A percentile compares a stretch with the other conserved stretches of the same genome.
phyloP scores from a whole-genome alignment of 1,140 invertebrate species.

The Drosophila pandora region DNA sequence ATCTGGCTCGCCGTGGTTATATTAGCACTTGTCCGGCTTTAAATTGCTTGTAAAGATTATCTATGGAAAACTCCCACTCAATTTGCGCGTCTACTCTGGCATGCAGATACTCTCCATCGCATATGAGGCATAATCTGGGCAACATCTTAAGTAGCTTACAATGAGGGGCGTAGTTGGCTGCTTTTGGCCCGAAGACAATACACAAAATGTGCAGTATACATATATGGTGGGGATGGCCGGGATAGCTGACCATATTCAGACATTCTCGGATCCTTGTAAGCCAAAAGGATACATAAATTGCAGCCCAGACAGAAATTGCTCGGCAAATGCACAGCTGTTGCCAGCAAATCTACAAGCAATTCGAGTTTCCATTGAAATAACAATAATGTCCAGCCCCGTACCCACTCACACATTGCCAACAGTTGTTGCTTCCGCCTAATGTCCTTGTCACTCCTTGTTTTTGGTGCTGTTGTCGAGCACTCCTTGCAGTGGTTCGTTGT shows the following conservation, averaged over 20 bases:
- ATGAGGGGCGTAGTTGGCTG: constrained; percentile 60
- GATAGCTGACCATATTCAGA: constrained; percentile 49
- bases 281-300: constrained; percentile 80
- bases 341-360: constrained; percentile 76
- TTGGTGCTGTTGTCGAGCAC: constrained; percentile 27
- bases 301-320: constrained; percentile 53
- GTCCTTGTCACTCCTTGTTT: constrained; percentile 62
- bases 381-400: constrained; percentile 53
- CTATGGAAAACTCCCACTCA: constrained; percentile 81
- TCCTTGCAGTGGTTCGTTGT: constrained; percentile 56
- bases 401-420: constrained; percentile 16
- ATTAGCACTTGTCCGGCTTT: constrained; percentile 80
- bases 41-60: constrained; percentile 83
- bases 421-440: constrained; percentile 78
- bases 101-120: constrained; percentile 47
- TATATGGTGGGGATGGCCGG: constrained; percentile 1
- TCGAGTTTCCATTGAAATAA: constrained; percentile 70
- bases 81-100: constrained; percentile 79
- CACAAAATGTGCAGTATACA: background rate
- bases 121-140: constrained; percentile 68
- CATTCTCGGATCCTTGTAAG: constrained; percentile 72
- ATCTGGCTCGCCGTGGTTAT: constrained; percentile 53
- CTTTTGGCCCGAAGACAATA: constrained; percentile 41
- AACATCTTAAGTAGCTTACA: constrained; percentile 82
- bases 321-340: constrained; percentile 78